Conservation (phyloP, 2,888 invertebrate species). For the Athalia circularis region DNA sequence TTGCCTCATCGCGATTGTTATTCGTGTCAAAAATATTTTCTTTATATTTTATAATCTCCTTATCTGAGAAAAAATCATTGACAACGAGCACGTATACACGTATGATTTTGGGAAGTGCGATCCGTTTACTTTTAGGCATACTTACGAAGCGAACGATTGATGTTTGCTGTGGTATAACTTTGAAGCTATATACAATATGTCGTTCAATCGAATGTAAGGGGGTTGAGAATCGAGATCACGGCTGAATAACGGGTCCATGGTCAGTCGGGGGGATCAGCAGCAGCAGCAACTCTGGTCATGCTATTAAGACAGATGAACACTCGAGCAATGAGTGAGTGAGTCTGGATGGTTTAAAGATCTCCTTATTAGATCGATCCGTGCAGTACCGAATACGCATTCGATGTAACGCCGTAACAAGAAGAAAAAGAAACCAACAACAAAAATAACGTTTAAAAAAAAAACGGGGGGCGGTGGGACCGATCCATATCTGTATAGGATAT, state of each 20-base stretch:
- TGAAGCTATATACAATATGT: background rate
- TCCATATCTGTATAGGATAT: background rate
- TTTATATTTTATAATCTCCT: too few relatives aligned
- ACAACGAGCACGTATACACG: too few relatives aligned
- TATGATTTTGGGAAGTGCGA: too few relatives aligned
- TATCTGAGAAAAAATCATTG: too few relatives aligned
- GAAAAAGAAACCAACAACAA: too few relatives aligned
- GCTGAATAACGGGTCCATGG: conserved; percentile 66
- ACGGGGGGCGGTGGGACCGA: background rate
- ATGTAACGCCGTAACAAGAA: conserved; percentile 18
- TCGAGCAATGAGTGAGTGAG: background rate
- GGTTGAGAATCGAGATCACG: conserved; percentile 66
- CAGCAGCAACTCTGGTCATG: too few relatives aligned
- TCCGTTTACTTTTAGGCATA: too few relatives aligned
- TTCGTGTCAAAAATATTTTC: too few relatives aligned
- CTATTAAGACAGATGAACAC: background rate
- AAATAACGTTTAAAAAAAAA: background rate
- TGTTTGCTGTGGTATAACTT: background rate
- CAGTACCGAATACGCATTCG: conserved; percentile 29
- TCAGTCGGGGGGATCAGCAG: conserved; percentile 50
- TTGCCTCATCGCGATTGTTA: too few relatives aligned
- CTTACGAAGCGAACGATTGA: too few relatives aligned
- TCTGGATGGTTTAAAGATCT: conserved; percentile 20
- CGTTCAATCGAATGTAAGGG: conserved; percentile 56
- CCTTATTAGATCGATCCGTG: conserved; percentile 25